Conservation (phyloP, 2,797 vertebrate genomes). For the Falco berigora region DNA sequence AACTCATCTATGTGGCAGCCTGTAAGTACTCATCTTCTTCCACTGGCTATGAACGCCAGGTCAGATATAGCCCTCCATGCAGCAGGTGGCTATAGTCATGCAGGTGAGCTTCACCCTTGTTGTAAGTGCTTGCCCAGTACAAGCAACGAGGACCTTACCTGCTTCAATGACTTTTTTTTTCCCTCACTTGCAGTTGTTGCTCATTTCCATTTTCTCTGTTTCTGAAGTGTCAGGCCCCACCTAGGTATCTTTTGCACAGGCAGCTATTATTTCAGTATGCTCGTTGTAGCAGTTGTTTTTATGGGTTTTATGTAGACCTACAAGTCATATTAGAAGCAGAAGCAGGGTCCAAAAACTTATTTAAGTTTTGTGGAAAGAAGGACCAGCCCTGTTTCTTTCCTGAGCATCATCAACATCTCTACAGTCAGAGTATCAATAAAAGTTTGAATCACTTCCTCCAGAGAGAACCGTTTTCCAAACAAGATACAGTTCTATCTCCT, state of each 20-base stretch:
- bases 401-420: neutral
- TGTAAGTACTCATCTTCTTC: neutral
- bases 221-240: neutral
- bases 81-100: neutral
- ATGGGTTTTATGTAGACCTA: neutral
- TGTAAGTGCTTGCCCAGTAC: neutral
- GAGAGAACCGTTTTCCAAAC: neutral
- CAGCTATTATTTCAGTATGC: neutral
- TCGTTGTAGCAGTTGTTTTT: neutral
- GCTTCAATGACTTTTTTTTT: neutral
- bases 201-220: neutral
- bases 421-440: neutral
- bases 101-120: neutral
- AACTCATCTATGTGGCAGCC: neutral
- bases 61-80: neutral
- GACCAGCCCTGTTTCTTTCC: neutral
- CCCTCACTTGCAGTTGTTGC: neutral
- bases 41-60: neutral
- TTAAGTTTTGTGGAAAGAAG: neutral
- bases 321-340: neutral
- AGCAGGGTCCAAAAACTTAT: neutral
- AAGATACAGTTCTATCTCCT: neutral
- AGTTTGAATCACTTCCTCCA: neutral
- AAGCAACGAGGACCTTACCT: neutral
- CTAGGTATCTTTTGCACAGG: neutral